Evolutionary conservation across 2,888 invertebrate genomes (phyloP).

Genomic region (Orchestes rusci): DNA sequence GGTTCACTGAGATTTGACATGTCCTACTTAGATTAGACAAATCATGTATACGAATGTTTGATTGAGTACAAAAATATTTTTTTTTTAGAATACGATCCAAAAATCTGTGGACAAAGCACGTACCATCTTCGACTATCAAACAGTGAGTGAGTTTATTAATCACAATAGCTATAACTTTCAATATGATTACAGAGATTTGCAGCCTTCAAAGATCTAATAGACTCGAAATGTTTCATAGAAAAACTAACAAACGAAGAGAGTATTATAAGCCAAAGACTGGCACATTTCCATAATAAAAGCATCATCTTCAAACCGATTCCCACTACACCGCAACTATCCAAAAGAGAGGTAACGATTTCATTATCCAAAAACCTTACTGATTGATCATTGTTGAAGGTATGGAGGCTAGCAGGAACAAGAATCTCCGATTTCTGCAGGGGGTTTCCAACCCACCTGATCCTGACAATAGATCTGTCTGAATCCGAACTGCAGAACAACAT

Average conservation of each 20-base stretch:
- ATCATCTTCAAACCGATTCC: slow-evolving; percentile 34
- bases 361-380: background rate
- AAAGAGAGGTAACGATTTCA: slow-evolving; percentile 40
- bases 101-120: slow-evolving; percentile 31
- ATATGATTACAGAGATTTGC: slow-evolving; percentile 39
- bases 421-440: slow-evolving; percentile 46
- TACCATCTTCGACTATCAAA: slow-evolving; percentile 37
- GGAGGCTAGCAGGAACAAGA: slow-evolving; percentile 43
- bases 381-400: slow-evolving; percentile 37
- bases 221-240: slow-evolving; percentile 44
- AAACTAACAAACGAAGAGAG: slow-evolving; percentile 35
- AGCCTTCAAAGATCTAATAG: slow-evolving; percentile 43
- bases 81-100: slow-evolving; percentile 25
- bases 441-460: slow-evolving; percentile 41
- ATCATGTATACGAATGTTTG: background rate
- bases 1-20: slow-evolving; percentile 22
- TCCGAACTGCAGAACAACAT: slow-evolving; percentile 30
- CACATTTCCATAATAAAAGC: slow-evolving; percentile 23
- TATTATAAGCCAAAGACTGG: slow-evolving; percentile 28
- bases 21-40: slow-evolving; percentile 24
- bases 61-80: slow-evolving; percentile 1
- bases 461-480: slow-evolving; percentile 21
- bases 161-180: background rate
- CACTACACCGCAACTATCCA: slow-evolving; percentile 40
- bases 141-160: slow-evolving; percentile 30